These are phyloP conservation scores for Paedocypris sp. DNA, from an alignment of 2,113 vertebrate genomes.

Conservation along the genomic window DNA sequence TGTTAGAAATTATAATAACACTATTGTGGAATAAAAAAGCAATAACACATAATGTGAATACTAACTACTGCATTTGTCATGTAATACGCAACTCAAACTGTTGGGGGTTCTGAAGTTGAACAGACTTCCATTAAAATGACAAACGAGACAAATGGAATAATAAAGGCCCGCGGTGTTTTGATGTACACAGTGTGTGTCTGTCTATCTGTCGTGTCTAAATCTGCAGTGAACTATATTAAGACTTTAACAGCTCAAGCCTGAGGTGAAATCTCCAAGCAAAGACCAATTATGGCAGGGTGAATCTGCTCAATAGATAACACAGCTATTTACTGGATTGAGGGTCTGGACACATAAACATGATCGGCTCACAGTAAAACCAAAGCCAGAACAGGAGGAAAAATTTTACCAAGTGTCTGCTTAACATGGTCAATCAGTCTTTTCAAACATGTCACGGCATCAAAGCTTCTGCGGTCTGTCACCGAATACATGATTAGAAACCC, in stretches of 20 bases:
- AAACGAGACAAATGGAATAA: constrained; percentile 14
- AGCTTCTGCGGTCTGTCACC: constrained; percentile 55
- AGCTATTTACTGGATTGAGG: background rate
- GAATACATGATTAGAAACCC: constrained; percentile 64
- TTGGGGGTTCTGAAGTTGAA: background rate
- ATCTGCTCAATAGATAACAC: constrained; percentile 13
- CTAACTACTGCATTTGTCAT: no score
- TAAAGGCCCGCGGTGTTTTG: constrained; percentile 7
- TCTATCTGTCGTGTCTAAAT: background rate
- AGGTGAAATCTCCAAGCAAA: constrained; percentile 14
- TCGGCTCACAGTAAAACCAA: background rate
- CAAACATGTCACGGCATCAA: constrained; percentile 51
- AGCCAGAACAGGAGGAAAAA: background rate
- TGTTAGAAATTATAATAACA: no score
- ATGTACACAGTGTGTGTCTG: background rate
- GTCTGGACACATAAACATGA: background rate
- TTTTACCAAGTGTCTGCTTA: constrained; percentile 54
- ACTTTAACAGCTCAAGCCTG: background rate
- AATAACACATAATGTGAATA: background rate
- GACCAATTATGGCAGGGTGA: constrained; percentile 8
- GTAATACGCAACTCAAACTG: no score
- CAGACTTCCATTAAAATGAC: constrained; percentile 21
- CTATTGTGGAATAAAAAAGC: no score
- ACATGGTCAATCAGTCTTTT: constrained; percentile 58
- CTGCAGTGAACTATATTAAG: constrained; percentile 6